phyloP scores from a whole-genome alignment of 2,113 vertebrate genomes.

The Clarias magur region DNA sequence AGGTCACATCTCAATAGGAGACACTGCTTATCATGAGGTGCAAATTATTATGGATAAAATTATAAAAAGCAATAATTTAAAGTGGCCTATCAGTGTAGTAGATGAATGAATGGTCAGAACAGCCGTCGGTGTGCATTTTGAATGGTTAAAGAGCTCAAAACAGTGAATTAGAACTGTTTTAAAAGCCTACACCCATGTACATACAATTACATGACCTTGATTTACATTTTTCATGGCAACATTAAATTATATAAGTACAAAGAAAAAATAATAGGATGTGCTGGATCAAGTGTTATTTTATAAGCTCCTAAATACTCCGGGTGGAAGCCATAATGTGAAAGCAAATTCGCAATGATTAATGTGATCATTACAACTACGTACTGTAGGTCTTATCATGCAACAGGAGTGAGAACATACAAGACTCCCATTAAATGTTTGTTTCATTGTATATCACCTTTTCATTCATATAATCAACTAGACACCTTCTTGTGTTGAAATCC shows the following conservation, averaged over 20 bases:
- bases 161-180: too few species aligned
- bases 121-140: neutral
- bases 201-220: neutral
- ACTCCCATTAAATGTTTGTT: neutral
- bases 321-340: neutral
- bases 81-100: neutral
- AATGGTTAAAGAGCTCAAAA: too few species aligned
- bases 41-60: neutral
- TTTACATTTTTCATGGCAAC: neutral
- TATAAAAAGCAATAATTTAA: neutral
- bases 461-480: neutral
- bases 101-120: neutral
- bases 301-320: neutral
- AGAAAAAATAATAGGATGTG: neutral
- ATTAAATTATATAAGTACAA: neutral
- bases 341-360: neutral
- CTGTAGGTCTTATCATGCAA: neutral
- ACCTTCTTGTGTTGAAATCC: neutral
- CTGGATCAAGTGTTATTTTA: neutral
- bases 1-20: neutral
- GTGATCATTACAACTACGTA: neutral
- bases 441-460: neutral
- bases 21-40: neutral
- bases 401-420: neutral
- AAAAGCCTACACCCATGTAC: neutral